Conservation (phyloP, 2,113 vertebrate genomes). For the Mastomys natalensis region DNA sequence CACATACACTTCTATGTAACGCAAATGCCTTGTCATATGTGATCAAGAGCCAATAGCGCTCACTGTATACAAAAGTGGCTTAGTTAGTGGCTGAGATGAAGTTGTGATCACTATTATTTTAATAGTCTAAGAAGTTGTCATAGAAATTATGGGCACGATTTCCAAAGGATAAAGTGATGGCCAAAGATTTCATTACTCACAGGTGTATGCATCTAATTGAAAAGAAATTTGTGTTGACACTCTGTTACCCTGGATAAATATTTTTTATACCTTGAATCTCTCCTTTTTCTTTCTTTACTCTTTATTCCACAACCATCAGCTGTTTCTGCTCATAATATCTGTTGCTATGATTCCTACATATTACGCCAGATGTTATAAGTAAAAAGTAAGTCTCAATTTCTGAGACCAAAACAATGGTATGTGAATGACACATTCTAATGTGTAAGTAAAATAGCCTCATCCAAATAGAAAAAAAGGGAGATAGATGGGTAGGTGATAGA, state of each 20-base stretch:
- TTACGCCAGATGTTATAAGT: constrained; percentile 49
- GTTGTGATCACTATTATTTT: constrained; percentile 24
- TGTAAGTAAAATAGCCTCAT: not conserved
- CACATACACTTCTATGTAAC: not conserved
- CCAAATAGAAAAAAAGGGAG: not conserved
- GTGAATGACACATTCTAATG: not conserved
- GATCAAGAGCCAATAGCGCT: not conserved
- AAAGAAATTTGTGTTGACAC: constrained; percentile 65
- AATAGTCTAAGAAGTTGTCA: constrained; percentile 55
- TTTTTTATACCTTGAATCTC: constrained; percentile 56
- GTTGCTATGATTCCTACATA: constrained; percentile 60
- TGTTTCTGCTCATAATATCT: constrained; percentile 31
- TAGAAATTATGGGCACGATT: constrained; percentile 49
- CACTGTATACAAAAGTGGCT: constrained; percentile 5
- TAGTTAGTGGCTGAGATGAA: not conserved
- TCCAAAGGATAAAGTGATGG: constrained; percentile 55
- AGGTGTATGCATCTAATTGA: constrained; percentile 55
- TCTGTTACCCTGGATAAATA: constrained; percentile 60
- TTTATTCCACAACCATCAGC: constrained; percentile 48
- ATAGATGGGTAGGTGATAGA: not conserved
- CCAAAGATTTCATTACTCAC: constrained; percentile 43
- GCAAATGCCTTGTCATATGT: not conserved
- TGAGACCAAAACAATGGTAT: constrained; percentile 33
- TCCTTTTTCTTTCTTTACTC: constrained; percentile 43
- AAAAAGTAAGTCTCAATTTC: constrained; percentile 30